A percentile compares a stretch with the other conserved stretches of the same genome.
phyloP scores from a whole-genome alignment of 2,888 invertebrate genomes.

The Parnassius apollo region DNA sequence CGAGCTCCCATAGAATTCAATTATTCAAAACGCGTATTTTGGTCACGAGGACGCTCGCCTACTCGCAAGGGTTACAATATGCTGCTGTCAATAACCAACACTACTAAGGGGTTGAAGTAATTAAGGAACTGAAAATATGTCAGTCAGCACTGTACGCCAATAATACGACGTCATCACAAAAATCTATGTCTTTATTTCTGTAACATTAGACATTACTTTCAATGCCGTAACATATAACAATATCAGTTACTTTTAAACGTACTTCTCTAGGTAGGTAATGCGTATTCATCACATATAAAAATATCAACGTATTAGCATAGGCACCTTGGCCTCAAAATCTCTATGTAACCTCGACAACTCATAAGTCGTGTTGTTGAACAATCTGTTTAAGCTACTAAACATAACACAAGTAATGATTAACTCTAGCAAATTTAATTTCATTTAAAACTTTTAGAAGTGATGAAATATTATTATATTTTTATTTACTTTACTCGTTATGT shows the following conservation, averaged over 20 bases:
- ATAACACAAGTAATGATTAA: conserved; percentile 58
- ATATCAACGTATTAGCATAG: conserved; percentile 65
- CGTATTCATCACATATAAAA: conserved; percentile 51
- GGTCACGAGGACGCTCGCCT: conserved; percentile 67
- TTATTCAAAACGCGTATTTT: conserved; percentile 75
- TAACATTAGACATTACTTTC: too few species aligned
- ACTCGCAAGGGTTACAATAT: conserved; percentile 30
- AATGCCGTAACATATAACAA: not conserved
- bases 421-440: conserved; percentile 20
- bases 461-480: too few species aligned
- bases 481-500: too few species aligned
- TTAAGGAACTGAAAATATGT: conserved; percentile 47
- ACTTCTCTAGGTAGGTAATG: conserved; percentile 32
- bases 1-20: conserved; percentile 52
- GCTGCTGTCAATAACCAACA: conserved; percentile 42
- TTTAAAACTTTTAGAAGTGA: not conserved
- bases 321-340: conserved; percentile 75
- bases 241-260: conserved; percentile 39
- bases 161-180: not conserved
- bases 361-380: conserved; percentile 58
- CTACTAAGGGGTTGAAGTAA: conserved; percentile 56
- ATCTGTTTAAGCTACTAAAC: conserved; percentile 66
- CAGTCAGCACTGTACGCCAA: conserved; percentile 10
- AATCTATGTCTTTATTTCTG: too few species aligned
- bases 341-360: conserved; percentile 58